Conservation (phyloP, 2,113 vertebrate species). For the Ascaphus truei region DNA sequence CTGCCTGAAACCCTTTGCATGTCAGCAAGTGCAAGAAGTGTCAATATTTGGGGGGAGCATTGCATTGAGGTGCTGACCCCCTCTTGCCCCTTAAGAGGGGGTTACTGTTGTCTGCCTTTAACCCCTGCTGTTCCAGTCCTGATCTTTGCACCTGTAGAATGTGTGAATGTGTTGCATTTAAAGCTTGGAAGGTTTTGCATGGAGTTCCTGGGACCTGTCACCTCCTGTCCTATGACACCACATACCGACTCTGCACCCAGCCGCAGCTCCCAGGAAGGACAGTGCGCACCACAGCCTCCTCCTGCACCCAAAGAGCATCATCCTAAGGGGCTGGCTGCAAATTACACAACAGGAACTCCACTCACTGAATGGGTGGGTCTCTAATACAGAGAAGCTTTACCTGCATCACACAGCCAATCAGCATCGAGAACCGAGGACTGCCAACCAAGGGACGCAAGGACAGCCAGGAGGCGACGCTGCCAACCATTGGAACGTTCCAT, state of each 20-base stretch:
- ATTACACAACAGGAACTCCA: neutral
- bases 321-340: neutral
- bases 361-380: neutral
- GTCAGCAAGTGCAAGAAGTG: no score
- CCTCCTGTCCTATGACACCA: no score
- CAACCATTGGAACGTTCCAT: fast-evolving
- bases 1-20: no score
- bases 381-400: neutral
- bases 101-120: no score
- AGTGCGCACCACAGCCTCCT: conserved; percentile 25
- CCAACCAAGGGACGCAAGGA: conserved; percentile 1
- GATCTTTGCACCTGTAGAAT: no score
- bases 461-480: neutral
- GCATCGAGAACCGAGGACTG: neutral
- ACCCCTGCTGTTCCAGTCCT: no score
- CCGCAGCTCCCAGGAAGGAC: conserved; percentile 34
- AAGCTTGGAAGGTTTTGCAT: no score
- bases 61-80: no score
- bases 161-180: no score
- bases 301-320: conserved; percentile 15
- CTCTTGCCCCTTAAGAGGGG: no score
- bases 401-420: conserved; percentile 15
- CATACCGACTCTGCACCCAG: conserved; percentile 30
- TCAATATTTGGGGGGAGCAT: no score
- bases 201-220: no score